Evolutionary conservation across 2,797 vertebrate genomes (phyloP).

Genomic region (Sebastes hopkinsi): DNA sequence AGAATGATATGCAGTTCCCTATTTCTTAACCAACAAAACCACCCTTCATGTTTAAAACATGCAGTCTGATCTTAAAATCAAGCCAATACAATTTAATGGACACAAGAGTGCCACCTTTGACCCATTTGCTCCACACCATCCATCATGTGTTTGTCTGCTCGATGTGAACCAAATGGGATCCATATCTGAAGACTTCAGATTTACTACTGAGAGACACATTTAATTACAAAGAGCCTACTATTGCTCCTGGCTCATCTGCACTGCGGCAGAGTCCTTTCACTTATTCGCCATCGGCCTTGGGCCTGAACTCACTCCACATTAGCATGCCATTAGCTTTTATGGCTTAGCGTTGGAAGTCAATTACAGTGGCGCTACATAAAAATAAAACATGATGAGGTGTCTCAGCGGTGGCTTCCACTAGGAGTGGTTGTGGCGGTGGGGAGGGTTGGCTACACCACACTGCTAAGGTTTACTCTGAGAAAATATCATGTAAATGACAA

Average conservation of each 20-base stretch:
- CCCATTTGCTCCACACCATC: slow-evolving; percentile 56
- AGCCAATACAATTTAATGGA: slow-evolving; percentile 44
- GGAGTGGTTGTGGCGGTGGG: slow-evolving; percentile 22
- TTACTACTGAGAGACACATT: slow-evolving; percentile 72
- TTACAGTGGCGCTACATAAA: slow-evolving; percentile 82
- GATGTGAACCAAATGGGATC: slow-evolving; percentile 69
- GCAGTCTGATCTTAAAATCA: slow-evolving; percentile 43
- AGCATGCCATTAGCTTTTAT: slow-evolving; percentile 86
- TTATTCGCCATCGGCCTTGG: slow-evolving; percentile 68
- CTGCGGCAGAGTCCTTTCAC: slow-evolving; percentile 62
- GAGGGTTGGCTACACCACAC: slow-evolving; percentile 6
- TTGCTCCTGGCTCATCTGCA: slow-evolving; percentile 64
- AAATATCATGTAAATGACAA: slow-evolving; percentile 30
- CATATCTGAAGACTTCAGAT: slow-evolving; percentile 71
- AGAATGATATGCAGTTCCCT: not conserved
- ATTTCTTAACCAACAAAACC: slow-evolving; percentile 15
- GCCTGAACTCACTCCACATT: slow-evolving; percentile 80
- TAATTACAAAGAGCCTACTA: slow-evolving; percentile 72
- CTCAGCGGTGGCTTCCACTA: slow-evolving; percentile 61
- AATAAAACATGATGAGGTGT: slow-evolving; percentile 81
- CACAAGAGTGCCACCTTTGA: slow-evolving; percentile 55
- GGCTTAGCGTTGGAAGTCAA: slow-evolving; percentile 82
- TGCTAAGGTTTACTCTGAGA: slow-evolving; percentile 44
- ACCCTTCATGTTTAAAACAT: slow-evolving; percentile 46
- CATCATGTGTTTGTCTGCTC: slow-evolving; percentile 68